Evolutionary conservation across 2,888 invertebrate species (phyloP), one percentile per base, ranked within the genome.

Genomic region (Melitaea athalia): DNA sequence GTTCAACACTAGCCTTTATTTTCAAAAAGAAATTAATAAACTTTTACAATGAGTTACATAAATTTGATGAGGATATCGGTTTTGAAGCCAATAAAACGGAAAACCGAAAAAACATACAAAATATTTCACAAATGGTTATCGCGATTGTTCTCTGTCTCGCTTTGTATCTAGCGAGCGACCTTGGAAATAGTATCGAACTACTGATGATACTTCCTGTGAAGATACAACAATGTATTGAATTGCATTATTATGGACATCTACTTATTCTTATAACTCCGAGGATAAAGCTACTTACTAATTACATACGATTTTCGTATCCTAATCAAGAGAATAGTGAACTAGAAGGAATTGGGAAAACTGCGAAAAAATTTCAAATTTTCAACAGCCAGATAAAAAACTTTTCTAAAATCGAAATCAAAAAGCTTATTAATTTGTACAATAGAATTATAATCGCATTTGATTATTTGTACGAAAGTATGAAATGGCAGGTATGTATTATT

Each of bases 401-500:
- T 64, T 15, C 64, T 43, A 49, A 49, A 63, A 15, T 55, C 4
- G 67, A 72, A 45, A 67, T 75, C 31, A 60, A 65, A 24, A 70
- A 63, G 14, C 45, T 76, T 11, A 68, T 74, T 59, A 42, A 65
- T 31, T 68, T 70, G 33, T 77, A 77, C 57, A 70, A 74, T 49
- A 72, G 70, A 38, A 71, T 76, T 0, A 73, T 76, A 45, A 63
- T 68, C 15, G 59, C 68, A 10, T 74, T 73, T 53, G 76, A 77
- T 52, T 63, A 24, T 14, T 63, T 77, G 14, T 72, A 74, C n/a
- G 66, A 65, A 14, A 69, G 73, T 11, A 64, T 76, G 43, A 76
- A 77, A 67, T 76, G 74, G 75, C 76, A 76, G 73, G 76, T 77
- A 69, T 57, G 63, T 63, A 52, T 52, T 47, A 3, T 52, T 15